Evolutionary conservation across 2,113 vertebrate species (phyloP), one percentile per base, ranked within the genome.

Genomic region (Mastomys coucha): DNA sequence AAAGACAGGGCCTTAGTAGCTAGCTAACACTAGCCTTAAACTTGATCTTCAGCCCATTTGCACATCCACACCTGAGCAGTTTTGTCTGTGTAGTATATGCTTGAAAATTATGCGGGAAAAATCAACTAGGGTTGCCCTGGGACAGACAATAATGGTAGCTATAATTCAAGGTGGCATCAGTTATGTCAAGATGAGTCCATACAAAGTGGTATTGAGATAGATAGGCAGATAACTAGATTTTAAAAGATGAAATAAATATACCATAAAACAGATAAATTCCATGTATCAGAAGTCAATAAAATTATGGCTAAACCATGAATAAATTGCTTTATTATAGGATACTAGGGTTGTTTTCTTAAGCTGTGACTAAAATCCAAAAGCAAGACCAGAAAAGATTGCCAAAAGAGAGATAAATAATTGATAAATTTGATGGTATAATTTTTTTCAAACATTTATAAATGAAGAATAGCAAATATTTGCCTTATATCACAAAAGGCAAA

Each of bases 221-320:
- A 84, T 45, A 91, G 20, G 10, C 60, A 67, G 31, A n/a, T 87
- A 96, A 63, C 28, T 85, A 19, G 73, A 70, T 28, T 95, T 94
- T 22, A 63, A 88, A 91, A 87, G 87, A 77, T 6, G 28, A n/a
- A 69, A 96, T 67, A 24, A 95, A 92, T 63, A 89, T 31, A 73
- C 39, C 53, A 88, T 87, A 89, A 91, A 94, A 88, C 16, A 84
- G 58, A 58, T 58, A 58, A 91, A 91, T 89, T 92, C 9, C 5
- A 86, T 51, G 26, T 36, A 89, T 77, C 42, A 87, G 26, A 89
- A 93, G 91, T 84, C 89, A 77, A 84, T 56, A 26, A 86, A 94
- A 26, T 63, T 22, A 65, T 28, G 56, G 17, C 84, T 89, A n/a
- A 94, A 94, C 22, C 22, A 53, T n/a, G 31, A 96, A 2, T 60